Evolutionary conservation across 2,113 vertebrate species (phyloP).

Genomic region (Equus quagga): DNA sequence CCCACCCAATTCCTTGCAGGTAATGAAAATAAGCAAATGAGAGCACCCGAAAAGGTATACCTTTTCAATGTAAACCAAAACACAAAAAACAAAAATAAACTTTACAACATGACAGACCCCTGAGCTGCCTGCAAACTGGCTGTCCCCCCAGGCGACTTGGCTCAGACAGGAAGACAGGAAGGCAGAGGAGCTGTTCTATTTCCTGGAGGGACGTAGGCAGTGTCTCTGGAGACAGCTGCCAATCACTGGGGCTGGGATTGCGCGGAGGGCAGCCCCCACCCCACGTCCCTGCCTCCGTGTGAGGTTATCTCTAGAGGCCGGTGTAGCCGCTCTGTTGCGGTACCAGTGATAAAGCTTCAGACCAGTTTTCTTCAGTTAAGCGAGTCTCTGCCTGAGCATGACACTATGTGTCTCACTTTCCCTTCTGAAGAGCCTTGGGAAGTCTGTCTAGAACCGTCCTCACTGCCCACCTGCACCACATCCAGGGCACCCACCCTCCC

Average conservation of each 20-base stretch:
- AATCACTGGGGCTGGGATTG: background rate
- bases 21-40: constrained; percentile 6
- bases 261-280: background rate
- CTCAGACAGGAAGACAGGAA: background rate
- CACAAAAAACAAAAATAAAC: background rate
- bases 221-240: constrained; percentile 46
- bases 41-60: background rate
- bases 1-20: background rate
- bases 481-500: background rate
- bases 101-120: background rate
- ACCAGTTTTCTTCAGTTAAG: background rate
- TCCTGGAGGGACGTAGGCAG: constrained; percentile 3
- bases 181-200: background rate
- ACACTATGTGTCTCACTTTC: background rate
- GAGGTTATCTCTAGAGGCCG: background rate
- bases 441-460: background rate
- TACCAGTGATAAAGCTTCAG: background rate
- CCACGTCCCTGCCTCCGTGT: accelerated
- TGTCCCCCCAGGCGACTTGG: constrained; percentile 61
- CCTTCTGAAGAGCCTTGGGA: background rate
- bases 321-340: background rate
- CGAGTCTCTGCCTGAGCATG: background rate
- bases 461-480: background rate
- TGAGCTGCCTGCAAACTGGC: background rate
- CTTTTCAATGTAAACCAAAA: background rate